A percentile compares a stretch with the other conserved stretches of the same genome.
Conservation (phyloP, 2,888 invertebrate genomes). For the Ornithoptera priamus region DNA sequence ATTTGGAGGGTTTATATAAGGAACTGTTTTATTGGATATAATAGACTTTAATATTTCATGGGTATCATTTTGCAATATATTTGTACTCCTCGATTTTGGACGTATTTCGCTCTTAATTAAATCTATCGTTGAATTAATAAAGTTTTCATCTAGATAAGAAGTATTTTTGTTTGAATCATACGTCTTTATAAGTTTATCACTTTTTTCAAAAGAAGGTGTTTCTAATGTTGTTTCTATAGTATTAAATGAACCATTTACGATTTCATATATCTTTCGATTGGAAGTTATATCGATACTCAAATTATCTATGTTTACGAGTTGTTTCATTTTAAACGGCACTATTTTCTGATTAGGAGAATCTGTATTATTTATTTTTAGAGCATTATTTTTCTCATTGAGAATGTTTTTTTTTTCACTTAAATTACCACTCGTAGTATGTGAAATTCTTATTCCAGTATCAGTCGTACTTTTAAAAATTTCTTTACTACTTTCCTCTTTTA, state of each 20-base stretch:
- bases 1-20: too few relatives aligned
- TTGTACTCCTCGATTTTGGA: neutral
- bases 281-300: neutral
- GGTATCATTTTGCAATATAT: neutral
- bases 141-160: neutral
- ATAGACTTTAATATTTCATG: neutral
- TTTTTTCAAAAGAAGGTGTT: neutral
- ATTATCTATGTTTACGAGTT: neutral
- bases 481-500: neutral
- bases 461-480: neutral
- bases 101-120: neutral
- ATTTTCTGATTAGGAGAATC: neutral
- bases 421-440: neutral
- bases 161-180: neutral
- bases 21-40: neutral
- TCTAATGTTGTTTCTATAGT: neutral
- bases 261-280: neutral
- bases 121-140: neutral
- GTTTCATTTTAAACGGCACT: neutral
- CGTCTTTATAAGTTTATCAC: neutral
- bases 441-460: neutral
- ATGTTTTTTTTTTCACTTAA: neutral
- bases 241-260: neutral
- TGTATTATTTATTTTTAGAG: neutral
- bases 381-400: neutral